Conservation (phyloP, 2,113 vertebrate species). For the Morone chrysops region DNA sequence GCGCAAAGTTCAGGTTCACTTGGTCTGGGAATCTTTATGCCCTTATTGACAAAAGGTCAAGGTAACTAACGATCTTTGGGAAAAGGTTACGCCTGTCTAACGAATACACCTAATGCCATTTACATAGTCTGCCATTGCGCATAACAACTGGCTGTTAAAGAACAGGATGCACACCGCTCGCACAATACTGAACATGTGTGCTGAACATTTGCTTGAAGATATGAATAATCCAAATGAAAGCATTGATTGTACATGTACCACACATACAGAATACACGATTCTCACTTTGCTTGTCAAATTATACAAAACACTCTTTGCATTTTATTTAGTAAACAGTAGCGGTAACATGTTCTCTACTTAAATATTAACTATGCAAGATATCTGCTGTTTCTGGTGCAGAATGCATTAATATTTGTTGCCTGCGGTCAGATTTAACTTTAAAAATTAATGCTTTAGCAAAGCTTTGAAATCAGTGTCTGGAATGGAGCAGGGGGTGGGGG, state of each 20-base stretch:
- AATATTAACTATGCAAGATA: slow-evolving; percentile 61
- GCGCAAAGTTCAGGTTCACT: slow-evolving; percentile 71
- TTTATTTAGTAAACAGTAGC: slow-evolving; percentile 37
- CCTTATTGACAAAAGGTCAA: slow-evolving; percentile 79
- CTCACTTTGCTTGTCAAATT: not conserved
- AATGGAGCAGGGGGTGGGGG: not conserved
- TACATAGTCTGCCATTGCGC: slow-evolving; percentile 51
- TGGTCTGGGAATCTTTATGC: slow-evolving; percentile 55
- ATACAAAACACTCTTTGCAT: not conserved
- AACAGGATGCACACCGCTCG: not conserved
- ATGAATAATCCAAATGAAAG: not conserved
- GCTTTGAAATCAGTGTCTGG: slow-evolving; percentile 64
- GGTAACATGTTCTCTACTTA: slow-evolving; percentile 45
- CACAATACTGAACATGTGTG: too few relatives aligned
- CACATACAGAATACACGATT: not conserved
- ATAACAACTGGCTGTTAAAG: slow-evolving; percentile 37
- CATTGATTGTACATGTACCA: not conserved
- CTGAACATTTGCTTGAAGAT: not conserved
- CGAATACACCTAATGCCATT: slow-evolving; percentile 49
- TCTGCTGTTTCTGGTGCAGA: slow-evolving; percentile 56
- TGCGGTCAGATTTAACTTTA: slow-evolving; percentile 64
- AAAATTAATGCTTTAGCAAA: slow-evolving; percentile 63
- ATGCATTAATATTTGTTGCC: slow-evolving; percentile 60
- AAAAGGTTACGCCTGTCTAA: slow-evolving; percentile 75
- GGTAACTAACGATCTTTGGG: slow-evolving; percentile 61